phyloP scores from a whole-genome alignment of 2,888 invertebrate genomes.

The Hymenopus coronatus region DNA sequence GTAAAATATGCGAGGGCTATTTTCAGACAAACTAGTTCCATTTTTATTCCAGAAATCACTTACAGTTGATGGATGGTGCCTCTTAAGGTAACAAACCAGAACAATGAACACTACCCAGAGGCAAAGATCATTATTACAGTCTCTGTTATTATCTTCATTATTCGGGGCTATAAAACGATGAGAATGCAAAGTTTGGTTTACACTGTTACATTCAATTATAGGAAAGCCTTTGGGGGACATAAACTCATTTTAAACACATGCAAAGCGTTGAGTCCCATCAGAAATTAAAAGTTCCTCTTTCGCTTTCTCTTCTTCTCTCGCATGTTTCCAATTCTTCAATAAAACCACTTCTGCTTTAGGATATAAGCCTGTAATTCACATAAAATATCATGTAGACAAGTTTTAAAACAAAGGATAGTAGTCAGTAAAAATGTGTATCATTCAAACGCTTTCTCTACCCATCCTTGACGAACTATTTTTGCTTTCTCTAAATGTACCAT shows the following conservation, averaged over 20 bases:
- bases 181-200: neutral
- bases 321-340: neutral
- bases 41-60: neutral
- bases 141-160: neutral
- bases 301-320: neutral
- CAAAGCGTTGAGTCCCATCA: neutral
- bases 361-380: no score
- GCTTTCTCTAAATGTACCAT: no score
- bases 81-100: neutral
- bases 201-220: neutral
- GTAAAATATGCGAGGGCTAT: neutral
- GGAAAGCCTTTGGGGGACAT: neutral
- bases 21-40: neutral
- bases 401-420: no score
- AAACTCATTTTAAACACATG: neutral
- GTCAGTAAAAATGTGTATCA: no score
- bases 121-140: neutral
- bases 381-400: no score
- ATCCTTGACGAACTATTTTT: no score
- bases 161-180: neutral
- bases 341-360: no score
- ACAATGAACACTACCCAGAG: neutral
- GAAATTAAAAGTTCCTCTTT: neutral
- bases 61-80: neutral
- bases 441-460: no score